Percentiles rank a stretch among this genome's conserved stretches.
These are phyloP conservation scores for Dynastes hyllus DNA, from an alignment of 2,888 invertebrate genomes.

Conservation along the genomic window DNA sequence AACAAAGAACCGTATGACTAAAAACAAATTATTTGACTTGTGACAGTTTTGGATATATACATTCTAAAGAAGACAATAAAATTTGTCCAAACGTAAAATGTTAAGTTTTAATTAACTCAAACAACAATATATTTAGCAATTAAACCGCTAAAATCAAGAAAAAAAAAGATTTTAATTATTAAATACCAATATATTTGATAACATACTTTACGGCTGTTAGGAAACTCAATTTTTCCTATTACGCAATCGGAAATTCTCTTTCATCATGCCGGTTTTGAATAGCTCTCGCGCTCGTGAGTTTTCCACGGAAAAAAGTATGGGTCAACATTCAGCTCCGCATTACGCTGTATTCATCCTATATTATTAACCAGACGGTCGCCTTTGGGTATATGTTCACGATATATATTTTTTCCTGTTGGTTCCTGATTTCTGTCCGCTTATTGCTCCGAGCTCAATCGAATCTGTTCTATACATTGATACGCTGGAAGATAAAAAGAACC, in stretches of 20 bases:
- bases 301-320: neutral
- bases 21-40: no score
- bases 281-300: neutral
- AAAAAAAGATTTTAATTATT: no score
- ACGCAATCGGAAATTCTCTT: neutral
- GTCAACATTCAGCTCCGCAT: neutral
- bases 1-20: no score
- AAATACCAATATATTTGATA: no score
- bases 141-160: no score
- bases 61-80: no score
- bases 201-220: no score
- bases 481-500: neutral
- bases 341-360: constrained; percentile 3
- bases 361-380: neutral
- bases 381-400: neutral
- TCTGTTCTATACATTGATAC: neutral
- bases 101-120: no score
- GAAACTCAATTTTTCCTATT: neutral
- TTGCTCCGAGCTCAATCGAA: neutral
- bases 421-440: neutral
- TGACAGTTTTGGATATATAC: no score
- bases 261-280: neutral
- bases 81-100: no score
- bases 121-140: no score
- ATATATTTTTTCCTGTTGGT: neutral